phyloP scores from a whole-genome alignment of 2,797 vertebrate species.

The Triplophysa bombifrons region DNA sequence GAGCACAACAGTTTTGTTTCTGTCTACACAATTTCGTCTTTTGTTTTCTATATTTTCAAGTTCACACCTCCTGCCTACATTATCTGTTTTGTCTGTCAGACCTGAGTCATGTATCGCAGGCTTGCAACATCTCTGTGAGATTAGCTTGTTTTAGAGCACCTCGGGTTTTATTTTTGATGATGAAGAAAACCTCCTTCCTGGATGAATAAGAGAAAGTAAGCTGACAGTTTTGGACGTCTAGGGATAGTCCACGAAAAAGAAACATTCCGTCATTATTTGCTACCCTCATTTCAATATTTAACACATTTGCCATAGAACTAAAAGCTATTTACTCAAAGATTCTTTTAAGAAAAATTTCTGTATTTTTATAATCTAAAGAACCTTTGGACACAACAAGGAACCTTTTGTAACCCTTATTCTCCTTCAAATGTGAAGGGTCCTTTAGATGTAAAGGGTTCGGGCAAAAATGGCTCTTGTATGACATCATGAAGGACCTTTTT shows the following conservation, averaged over 20 bases:
- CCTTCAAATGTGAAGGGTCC: too few relatives aligned
- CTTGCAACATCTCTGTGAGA: conserved; percentile 25
- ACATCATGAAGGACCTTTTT: too few relatives aligned
- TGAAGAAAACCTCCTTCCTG: not conserved
- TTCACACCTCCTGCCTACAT: conserved; percentile 41
- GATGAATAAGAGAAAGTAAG: not conserved
- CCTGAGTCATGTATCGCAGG: conserved; percentile 34
- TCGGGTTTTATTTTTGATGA: conserved; percentile 33
- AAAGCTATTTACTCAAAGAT: too few relatives aligned
- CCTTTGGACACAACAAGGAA: too few relatives aligned
- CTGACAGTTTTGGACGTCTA: not conserved
- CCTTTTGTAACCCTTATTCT: too few relatives aligned
- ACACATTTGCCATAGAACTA: not conserved
- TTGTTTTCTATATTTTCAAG: conserved; percentile 3
- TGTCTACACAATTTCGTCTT: conserved; percentile 10
- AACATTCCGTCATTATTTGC: not conserved
- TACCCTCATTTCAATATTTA: not conserved
- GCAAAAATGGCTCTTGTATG: too few relatives aligned
- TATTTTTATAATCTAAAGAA: too few relatives aligned
- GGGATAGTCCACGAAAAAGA: not conserved
- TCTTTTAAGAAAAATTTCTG: too few relatives aligned
- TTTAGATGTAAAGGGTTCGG: too few relatives aligned
- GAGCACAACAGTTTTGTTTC: conserved; percentile 31
- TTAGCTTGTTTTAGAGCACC: conserved; percentile 47
- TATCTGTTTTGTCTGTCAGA: conserved; percentile 40